Evolutionary conservation across 2,797 vertebrate genomes (phyloP).

Genomic region (Morus bassanus): DNA sequence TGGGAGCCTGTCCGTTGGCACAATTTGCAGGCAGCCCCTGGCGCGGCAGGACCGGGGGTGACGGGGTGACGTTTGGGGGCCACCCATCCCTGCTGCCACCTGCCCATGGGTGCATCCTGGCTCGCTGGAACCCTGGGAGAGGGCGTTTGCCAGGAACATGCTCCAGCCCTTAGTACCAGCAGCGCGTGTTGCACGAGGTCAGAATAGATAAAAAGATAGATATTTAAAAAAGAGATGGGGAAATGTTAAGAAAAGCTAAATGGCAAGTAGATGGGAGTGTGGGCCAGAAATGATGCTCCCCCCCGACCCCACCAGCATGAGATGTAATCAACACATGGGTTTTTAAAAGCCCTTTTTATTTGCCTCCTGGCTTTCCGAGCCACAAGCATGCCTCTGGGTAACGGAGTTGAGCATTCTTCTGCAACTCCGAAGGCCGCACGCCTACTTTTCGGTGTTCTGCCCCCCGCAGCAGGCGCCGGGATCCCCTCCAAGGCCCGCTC

Average conservation of each 20-base stretch:
- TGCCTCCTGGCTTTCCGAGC: not conserved
- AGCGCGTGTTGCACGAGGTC: not conserved
- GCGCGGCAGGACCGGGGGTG: not conserved
- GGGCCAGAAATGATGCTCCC: fast-evolving
- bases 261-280: fast-evolving
- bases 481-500: fast-evolving
- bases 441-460: too few species aligned
- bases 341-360: not conserved
- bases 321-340: fast-evolving
- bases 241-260: not conserved
- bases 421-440: too few species aligned
- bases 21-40: not conserved
- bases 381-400: not conserved
- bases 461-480: too few species aligned
- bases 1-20: not conserved
- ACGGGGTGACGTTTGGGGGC: fast-evolving
- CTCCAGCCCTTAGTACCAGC: too few species aligned
- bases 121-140: not conserved
- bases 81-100: not conserved
- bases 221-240: not conserved
- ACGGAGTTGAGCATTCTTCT: fast-evolving
- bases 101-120: not conserved
- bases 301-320: not conserved
- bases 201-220: not conserved
- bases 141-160: fast-evolving